Percentiles rank a stretch among this genome's conserved stretches.
Evolutionary conservation across 2,888 invertebrate genomes (phyloP).

Genomic region (Drosophila antonietae): DNA sequence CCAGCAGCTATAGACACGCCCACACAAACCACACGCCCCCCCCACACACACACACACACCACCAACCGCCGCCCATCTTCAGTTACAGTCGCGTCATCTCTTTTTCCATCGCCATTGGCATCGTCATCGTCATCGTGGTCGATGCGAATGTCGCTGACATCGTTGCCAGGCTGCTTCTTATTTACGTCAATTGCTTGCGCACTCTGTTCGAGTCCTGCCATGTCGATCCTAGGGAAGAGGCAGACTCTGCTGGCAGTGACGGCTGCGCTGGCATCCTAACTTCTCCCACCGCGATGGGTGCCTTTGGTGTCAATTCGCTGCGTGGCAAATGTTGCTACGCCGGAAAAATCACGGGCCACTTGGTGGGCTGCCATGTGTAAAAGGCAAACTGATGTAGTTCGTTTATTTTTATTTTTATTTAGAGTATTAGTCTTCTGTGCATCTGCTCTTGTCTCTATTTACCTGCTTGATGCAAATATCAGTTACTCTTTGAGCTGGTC

Average conservation of each 20-base stretch:
- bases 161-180: constrained; percentile 61
- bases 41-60: constrained; percentile 17
- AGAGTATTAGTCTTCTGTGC: not conserved
- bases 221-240: not conserved
- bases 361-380: constrained; percentile 36
- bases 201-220: constrained; percentile 43
- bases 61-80: constrained; percentile 41
- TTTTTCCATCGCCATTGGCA: constrained; percentile 9
- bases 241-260: constrained; percentile 29
- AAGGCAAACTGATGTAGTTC: constrained; percentile 16
- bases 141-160: constrained; percentile 31
- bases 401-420: not conserved
- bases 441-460: constrained; percentile 15
- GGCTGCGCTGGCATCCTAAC: constrained; percentile 51
- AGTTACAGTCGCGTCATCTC: constrained; percentile 51
- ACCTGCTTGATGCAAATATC: constrained; percentile 38
- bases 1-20: constrained; percentile 34
- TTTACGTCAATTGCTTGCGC: constrained; percentile 77
- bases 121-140: constrained; percentile 21
- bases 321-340: constrained; percentile 41
- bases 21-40: constrained; percentile 15
- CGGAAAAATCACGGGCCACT: constrained; percentile 57
- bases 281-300: constrained; percentile 50
- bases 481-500: constrained; percentile 1
- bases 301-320: constrained; percentile 68